Conservation (phyloP, 1,140 invertebrate genomes). For the Prorops nasuta region DNA sequence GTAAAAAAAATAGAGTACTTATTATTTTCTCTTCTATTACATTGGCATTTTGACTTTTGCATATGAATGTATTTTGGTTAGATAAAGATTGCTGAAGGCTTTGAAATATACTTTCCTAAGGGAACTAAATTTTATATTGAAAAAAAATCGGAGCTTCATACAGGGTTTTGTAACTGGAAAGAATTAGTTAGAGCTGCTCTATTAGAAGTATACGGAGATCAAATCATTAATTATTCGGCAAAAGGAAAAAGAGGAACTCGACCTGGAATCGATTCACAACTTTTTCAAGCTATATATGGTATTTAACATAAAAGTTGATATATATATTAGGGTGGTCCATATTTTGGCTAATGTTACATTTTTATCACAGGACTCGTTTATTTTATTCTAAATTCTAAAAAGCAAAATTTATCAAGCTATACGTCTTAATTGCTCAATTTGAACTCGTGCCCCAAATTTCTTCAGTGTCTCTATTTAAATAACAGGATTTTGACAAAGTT, state of each 20-base stretch:
- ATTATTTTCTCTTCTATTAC: background rate
- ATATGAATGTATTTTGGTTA: background rate
- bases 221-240: background rate
- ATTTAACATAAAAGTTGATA: too few relatives aligned
- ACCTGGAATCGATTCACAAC: background rate
- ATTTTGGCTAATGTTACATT: too few relatives aligned
- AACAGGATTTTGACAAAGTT: too few relatives aligned
- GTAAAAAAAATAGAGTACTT: too few relatives aligned
- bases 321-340: too few relatives aligned
- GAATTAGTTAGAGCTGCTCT: background rate
- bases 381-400: too few relatives aligned
- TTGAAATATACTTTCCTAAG: background rate
- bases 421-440: too few relatives aligned
- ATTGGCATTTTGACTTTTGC: background rate
- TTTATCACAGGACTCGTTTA: too few relatives aligned
- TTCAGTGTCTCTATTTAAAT: too few relatives aligned
- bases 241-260: background rate
- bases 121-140: background rate
- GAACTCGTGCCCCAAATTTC: too few relatives aligned
- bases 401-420: too few relatives aligned
- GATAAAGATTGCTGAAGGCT: background rate
- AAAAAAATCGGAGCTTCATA: background rate
- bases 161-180: background rate
- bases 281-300: background rate
- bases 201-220: background rate